Evolutionary conservation across 2,888 invertebrate genomes (phyloP).

Genomic region (Iselma pallidipennis): DNA sequence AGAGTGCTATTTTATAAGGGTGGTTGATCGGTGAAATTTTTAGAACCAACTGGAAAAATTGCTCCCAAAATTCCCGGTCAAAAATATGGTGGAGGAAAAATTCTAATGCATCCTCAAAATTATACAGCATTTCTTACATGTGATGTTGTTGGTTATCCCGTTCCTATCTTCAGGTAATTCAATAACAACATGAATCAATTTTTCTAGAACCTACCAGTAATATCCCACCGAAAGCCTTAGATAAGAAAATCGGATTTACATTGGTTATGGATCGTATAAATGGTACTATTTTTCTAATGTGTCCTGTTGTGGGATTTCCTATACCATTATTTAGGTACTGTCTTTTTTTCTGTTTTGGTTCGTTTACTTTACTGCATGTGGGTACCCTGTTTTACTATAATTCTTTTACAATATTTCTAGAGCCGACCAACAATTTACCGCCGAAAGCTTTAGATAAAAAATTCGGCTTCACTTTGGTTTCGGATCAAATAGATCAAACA

Average conservation of each 20-base stretch:
- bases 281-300: slow-evolving; percentile 58
- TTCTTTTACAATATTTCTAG: slow-evolving; percentile 33
- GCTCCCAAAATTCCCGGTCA: slow-evolving; percentile 64
- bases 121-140: slow-evolving; percentile 66
- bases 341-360: slow-evolving; percentile 13
- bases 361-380: slow-evolving; percentile 2
- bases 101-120: slow-evolving; percentile 59
- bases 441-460: slow-evolving; percentile 65
- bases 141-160: slow-evolving; percentile 71
- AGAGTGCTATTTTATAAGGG: slow-evolving; percentile 7
- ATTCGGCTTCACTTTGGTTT: slow-evolving; percentile 62
- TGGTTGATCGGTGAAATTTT: slow-evolving; percentile 7
- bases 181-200: not conserved
- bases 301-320: slow-evolving; percentile 55
- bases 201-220: slow-evolving; percentile 68
- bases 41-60: slow-evolving; percentile 66
- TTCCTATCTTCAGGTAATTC: slow-evolving; percentile 70
- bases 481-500: slow-evolving; percentile 58
- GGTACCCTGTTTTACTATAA: slow-evolving; percentile 15
- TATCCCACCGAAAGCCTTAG: slow-evolving; percentile 62
- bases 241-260: slow-evolving; percentile 58
- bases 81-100: slow-evolving; percentile 61
- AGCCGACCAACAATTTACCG: slow-evolving; percentile 65
- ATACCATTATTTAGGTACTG: slow-evolving; percentile 53
- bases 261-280: slow-evolving; percentile 55